Evolutionary conservation across 2,888 invertebrate species (phyloP), one percentile per base, ranked within the genome.

Genomic region (Escarpia spicata): DNA sequence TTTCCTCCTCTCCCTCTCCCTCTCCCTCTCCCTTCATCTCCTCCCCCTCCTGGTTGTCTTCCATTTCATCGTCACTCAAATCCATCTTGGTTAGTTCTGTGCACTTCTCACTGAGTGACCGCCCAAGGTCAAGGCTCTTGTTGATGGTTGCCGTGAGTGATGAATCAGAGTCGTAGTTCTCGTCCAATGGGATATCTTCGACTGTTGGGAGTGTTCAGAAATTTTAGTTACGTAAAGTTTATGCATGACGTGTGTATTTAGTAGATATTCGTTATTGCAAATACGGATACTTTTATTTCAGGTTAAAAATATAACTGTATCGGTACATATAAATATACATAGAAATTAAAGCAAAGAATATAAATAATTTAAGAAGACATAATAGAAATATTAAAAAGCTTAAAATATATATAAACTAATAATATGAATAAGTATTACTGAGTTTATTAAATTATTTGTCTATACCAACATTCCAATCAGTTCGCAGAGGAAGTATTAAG

Each of bases 111-210:
- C 96, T 95, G 37, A 96, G 94, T 4, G 96, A 96, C 58, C 95
- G 95, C 93, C 95, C 96, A 91, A 96, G 94, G 91, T 95, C 96
- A 44, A 96, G 94, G 91, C 95, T 95, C 93, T 96, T 96, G 92
- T 96, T 95, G 91, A 96, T 96, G 12, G 96, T 96, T 90, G 95
- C 93, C 0, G 96, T 96, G 43, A 96, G 94, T 0, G 96, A 96
- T 3, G 95, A 96, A 93, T 96, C 96, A 0, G 96, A 96, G 92
- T 96, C 96, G 92, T 96, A 95, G 31, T 91, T 75, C 60, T 93
- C 93, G 0, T 92, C 91, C 92, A 90, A 12, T 6, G 92, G 90
- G 9, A n/a, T 92, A 19, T 92, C 92, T 60, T 31, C 92, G 43
- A 89, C 75, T 75, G 75, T 75, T 75, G 19, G 19, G 75, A 52